A percentile compares a stretch with the other conserved stretches of the same genome.
Evolutionary conservation across 1,140 invertebrate species (phyloP).

Genomic region (Neelides sp.): DNA sequence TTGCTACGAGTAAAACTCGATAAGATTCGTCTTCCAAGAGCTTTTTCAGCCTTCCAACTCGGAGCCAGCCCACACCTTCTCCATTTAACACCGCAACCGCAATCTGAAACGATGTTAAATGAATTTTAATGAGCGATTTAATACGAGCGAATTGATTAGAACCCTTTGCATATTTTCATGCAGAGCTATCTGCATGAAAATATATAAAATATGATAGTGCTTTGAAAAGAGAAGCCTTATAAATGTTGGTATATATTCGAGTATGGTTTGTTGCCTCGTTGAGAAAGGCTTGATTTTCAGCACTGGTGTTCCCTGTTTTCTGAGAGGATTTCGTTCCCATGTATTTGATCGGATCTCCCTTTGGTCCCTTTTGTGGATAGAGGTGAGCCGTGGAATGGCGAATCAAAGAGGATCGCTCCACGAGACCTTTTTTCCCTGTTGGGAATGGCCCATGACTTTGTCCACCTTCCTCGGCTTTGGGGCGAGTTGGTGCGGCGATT

Average conservation of each 20-base stretch:
- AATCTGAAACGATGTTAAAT: constrained; percentile 44
- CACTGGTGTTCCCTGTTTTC: constrained; percentile 57
- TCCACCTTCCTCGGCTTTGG: no score
- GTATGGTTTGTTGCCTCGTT: constrained; percentile 52
- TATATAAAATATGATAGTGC: not conserved
- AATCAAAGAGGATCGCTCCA: constrained; percentile 79
- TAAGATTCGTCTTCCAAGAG: constrained; percentile 99
- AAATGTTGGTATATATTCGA: not conserved
- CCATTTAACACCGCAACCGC: constrained; percentile 83
- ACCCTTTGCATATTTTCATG: not conserved
- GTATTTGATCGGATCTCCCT: constrained; percentile 49
- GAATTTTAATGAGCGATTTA: not conserved
- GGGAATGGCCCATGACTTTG: constrained; percentile 63
- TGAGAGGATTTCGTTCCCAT: constrained; percentile 29
- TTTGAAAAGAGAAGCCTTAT: not conserved
- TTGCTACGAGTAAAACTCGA: constrained; percentile 85
- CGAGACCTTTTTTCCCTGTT: constrained; percentile 61
- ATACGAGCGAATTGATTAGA: constrained; percentile 2
- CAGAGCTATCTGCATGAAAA: not conserved
- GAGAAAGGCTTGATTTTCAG: constrained; percentile 74
- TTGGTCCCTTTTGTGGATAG: constrained; percentile 45
- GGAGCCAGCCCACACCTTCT: constrained; percentile 93
- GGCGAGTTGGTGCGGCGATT: no score
- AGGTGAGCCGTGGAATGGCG: constrained; percentile 50
- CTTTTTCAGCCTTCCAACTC: constrained; percentile 83